Evolutionary conservation across 2,113 vertebrate species (phyloP).

Genomic region (Apistogramma diplotaenia): DNA sequence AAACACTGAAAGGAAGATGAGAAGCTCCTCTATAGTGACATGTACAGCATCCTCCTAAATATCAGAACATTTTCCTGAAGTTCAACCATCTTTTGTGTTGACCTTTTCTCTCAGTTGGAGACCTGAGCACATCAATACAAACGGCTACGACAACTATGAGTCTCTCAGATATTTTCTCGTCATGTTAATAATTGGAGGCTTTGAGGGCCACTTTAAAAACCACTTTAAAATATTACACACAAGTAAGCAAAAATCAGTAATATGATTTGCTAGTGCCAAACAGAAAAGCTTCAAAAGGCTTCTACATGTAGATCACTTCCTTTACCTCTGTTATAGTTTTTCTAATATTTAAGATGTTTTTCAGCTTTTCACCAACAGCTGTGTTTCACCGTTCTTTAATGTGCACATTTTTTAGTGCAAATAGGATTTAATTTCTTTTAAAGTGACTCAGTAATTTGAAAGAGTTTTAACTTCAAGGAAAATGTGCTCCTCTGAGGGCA

Average conservation of each 20-base stretch:
- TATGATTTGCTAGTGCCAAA: not conserved
- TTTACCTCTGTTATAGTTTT: not conserved
- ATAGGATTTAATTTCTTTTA: not conserved
- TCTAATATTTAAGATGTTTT: not conserved
- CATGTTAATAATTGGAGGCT: not conserved
- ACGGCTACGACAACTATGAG: not conserved
- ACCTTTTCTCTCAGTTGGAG: slow-evolving; percentile 19
- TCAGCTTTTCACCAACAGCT: not conserved
- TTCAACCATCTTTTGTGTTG: not conserved
- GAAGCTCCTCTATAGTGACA: not conserved
- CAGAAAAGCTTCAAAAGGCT: not conserved
- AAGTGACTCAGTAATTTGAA: not conserved
- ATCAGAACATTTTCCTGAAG: slow-evolving; percentile 33
- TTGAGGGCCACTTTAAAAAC: not conserved
- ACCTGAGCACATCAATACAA: not conserved
- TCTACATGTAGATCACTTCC: not conserved
- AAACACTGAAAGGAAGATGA: not conserved
- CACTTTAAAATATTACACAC: not conserved
- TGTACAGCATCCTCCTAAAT: not conserved
- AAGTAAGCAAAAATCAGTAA: not conserved
- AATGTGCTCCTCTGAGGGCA: not conserved
- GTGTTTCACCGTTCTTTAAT: not conserved
- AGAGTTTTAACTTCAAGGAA: not conserved
- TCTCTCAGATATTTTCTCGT: not conserved
- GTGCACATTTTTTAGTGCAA: not conserved